Conservation (phyloP, 1,140 invertebrate genomes). For the Drosophila orosa region DNA sequence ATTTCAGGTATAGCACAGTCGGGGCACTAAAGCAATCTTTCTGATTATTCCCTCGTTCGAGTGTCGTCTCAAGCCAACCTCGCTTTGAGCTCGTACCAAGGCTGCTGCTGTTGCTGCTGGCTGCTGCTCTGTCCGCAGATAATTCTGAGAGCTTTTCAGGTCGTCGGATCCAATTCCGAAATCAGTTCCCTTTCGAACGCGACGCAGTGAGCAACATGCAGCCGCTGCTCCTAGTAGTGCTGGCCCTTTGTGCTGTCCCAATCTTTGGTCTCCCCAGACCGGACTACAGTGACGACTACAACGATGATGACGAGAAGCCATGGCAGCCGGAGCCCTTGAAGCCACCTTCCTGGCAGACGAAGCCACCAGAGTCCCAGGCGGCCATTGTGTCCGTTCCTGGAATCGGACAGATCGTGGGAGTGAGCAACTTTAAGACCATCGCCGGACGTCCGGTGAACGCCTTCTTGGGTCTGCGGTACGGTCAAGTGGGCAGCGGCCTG, state of each 20-base stretch:
- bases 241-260: slow-evolving; percentile 39
- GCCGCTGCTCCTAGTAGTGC: slow-evolving; percentile 40
- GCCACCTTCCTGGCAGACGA: slow-evolving; percentile 38
- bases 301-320: slow-evolving; percentile 12
- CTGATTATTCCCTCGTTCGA: neutral
- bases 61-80: slow-evolving; percentile 5
- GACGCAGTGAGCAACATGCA: slow-evolving; percentile 62
- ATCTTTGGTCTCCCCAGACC: slow-evolving; percentile 9
- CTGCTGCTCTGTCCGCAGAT: slow-evolving; percentile 27
- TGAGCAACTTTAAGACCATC: slow-evolving; percentile 49
- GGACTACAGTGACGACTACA: slow-evolving; percentile 27
- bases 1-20: neutral
- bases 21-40: neutral
- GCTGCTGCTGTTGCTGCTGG: slow-evolving; percentile 10
- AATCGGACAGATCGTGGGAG: slow-evolving; percentile 58
- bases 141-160: slow-evolving; percentile 56
- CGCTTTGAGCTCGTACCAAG: slow-evolving; percentile 33
- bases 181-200: slow-evolving; percentile 65
- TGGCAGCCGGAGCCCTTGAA: slow-evolving; percentile 48
- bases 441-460: slow-evolving; percentile 65
- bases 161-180: slow-evolving; percentile 39
- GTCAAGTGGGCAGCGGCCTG: slow-evolving; percentile 53
- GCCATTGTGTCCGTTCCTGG: slow-evolving; percentile 52
- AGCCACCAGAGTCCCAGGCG: neutral
- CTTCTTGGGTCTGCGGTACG: slow-evolving; percentile 73